A percentile compares a stretch with the other conserved stretches of the same genome.
Conservation (phyloP, 1,140 invertebrate species). For the Panagrolaimus sp. region DNA sequence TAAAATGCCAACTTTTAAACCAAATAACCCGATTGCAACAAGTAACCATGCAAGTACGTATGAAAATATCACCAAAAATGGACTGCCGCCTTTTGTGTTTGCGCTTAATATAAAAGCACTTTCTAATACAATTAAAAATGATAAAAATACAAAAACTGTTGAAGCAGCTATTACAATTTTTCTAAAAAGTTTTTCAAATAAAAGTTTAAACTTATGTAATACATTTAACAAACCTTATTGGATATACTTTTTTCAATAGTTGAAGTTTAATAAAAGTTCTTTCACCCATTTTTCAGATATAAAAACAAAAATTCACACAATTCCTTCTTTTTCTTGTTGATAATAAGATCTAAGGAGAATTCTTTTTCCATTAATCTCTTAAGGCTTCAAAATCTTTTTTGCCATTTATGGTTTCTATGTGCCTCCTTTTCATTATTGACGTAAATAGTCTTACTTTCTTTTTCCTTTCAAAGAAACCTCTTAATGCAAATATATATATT, state of each 20-base stretch:
- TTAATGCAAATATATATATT: too few relatives aligned
- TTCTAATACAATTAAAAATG: conserved; percentile 12
- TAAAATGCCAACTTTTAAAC: background rate
- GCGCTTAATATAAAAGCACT: conserved; percentile 7
- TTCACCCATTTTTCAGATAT: background rate
- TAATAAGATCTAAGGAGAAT: too few relatives aligned
- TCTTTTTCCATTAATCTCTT: too few relatives aligned
- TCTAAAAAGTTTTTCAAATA: background rate
- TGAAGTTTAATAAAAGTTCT: background rate
- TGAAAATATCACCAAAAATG: background rate
- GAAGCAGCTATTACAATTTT: conserved; percentile 4
- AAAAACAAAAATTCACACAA: background rate
- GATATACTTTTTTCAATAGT: conserved; percentile 8
- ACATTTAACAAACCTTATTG: background rate
- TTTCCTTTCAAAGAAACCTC: too few relatives aligned
- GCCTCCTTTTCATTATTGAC: too few relatives aligned
- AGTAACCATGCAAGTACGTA: background rate
- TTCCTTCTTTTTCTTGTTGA: too few relatives aligned
- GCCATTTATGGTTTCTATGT: too few relatives aligned
- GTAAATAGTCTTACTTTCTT: too few relatives aligned
- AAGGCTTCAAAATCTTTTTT: too few relatives aligned
- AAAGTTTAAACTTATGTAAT: background rate
- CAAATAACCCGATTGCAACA: conserved; percentile 6
- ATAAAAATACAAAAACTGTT: conserved; percentile 4
- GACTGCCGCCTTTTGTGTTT: background rate